Conservation (phyloP, 1,140 invertebrate species). For the Pogonomyrmex barbatus region DNA sequence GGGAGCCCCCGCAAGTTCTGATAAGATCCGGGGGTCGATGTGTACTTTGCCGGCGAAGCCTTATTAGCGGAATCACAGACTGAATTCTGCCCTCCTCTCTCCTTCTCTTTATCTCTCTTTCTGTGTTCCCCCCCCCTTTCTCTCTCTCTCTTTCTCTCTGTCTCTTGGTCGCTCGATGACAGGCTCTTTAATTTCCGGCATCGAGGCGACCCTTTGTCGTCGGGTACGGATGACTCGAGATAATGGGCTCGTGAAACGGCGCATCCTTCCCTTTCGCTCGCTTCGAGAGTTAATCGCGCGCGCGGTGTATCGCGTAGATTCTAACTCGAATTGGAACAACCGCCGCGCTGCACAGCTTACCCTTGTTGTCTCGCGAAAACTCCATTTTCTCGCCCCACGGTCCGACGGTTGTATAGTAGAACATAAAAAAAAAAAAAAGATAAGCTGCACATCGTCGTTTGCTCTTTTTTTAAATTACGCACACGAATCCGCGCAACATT, state of each 20-base stretch:
- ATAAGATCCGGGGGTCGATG: slow-evolving; percentile 43
- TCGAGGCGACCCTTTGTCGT: slow-evolving; percentile 62
- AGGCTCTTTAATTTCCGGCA: slow-evolving; percentile 54
- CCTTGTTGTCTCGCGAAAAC: slow-evolving; percentile 16
- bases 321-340: slow-evolving; percentile 46
- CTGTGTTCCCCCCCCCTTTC: neutral
- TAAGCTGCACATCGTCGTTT: neutral
- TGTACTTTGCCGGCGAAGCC: slow-evolving; percentile 48
- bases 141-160: neutral
- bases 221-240: slow-evolving; percentile 58
- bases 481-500: neutral
- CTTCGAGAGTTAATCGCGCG: slow-evolving; percentile 40
- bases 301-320: slow-evolving; percentile 45
- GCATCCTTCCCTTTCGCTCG: slow-evolving; percentile 24
- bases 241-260: slow-evolving; percentile 62
- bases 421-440: slow-evolving; percentile 11
- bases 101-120: slow-evolving; percentile 6
- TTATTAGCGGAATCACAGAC: slow-evolving; percentile 64
- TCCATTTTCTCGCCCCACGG: slow-evolving; percentile 22
- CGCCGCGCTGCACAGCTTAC: slow-evolving; percentile 6
- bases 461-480: slow-evolving; percentile 14
- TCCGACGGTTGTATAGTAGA: slow-evolving; percentile 13
- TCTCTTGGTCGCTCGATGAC: slow-evolving; percentile 19
- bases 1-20: slow-evolving; percentile 38
- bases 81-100: slow-evolving; percentile 25